Base-by-base conservation (phyloP, 2,888 invertebrate genomes). In the Eupithecia centaureata region DNA sequence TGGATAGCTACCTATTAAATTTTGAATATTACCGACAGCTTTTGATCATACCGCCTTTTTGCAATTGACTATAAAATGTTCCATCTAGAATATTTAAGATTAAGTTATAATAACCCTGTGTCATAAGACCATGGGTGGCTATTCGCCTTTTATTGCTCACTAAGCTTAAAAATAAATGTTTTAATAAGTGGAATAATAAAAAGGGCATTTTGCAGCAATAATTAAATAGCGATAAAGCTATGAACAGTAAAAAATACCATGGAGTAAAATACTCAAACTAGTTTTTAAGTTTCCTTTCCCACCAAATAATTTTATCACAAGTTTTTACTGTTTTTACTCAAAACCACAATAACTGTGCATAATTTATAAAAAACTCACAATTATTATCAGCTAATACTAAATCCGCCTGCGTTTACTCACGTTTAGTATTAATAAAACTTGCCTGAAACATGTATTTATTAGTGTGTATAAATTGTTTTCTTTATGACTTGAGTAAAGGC, bases 391-490 rank as follows among this genome's bases (percentile, higher is more conserved):
- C 47, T 47, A 15, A 35, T 67, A 62, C 58, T 63, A 25, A 63
- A 35, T 32, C 52, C 60, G 42, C 35, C 65, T 61, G 32, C 57
- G 63, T 64, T 62, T 67, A 68, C 63, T 67, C 70, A 71, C 67
- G 70, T 71, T 71, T 71, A 74, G 25, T 62, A 30, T 62, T 56
- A 62, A 57, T 68, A 62, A 68, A 69, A 65, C 63, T 67, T 61
- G 51, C 58, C 38, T 65, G 60, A 63, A 65, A 65, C 69, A 65
- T 63, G 59, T 54, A 65, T 69, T 63, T 58, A 68, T 68, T 68
- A 65, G 28, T 27, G 15, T 8, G 8, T 73, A 27, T 68, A 67
- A 71, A 71, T 73, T 68, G 67, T 71, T 54, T 72, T 72, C 71
- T 71, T 72, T 63, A 68, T 68, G 67, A 67, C 61, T 59, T 47